Evolutionary conservation across 2,888 invertebrate species (phyloP).

Genomic region (Clistopyga incitator): DNA sequence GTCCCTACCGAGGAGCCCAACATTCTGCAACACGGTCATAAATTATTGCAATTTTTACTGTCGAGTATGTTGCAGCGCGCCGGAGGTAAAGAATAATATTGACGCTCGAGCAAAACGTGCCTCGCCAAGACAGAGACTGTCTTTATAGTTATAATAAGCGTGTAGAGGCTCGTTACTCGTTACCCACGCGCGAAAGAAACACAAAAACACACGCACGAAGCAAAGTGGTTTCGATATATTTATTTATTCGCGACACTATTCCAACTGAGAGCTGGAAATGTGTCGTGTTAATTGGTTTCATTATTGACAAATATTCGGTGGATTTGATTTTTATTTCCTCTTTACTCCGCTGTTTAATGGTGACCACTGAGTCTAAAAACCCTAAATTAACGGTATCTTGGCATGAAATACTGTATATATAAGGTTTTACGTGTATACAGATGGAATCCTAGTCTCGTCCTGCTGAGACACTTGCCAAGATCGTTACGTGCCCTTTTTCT

Average conservation of each 20-base stretch:
- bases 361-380: background rate
- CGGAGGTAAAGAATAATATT: constrained; percentile 64
- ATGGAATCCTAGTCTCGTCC: background rate
- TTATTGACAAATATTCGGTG: constrained; percentile 13
- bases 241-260: constrained; percentile 1
- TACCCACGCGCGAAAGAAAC: constrained; percentile 18
- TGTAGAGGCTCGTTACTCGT: constrained; percentile 28
- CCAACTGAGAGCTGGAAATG: constrained; percentile 22
- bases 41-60: constrained; percentile 60
- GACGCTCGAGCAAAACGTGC: constrained; percentile 60
- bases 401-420: background rate
- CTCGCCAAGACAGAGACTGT: constrained; percentile 19
- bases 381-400: background rate
- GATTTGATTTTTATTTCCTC: constrained; percentile 43
- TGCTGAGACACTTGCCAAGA: constrained; percentile 25
- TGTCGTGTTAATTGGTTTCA: constrained; percentile 35
- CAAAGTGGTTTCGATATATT: background rate
- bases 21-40: constrained; percentile 59
- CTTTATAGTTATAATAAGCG: constrained; percentile 42
- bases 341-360: constrained; percentile 2
- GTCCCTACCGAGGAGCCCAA: constrained; percentile 52
- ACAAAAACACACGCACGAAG: background rate
- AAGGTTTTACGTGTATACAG: background rate
- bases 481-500: constrained; percentile 32
- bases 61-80: constrained; percentile 46